These are phyloP conservation scores for Paedocypris micromegethes DNA, from an alignment of 2,797 vertebrate genomes.

Conservation along the genomic window DNA sequence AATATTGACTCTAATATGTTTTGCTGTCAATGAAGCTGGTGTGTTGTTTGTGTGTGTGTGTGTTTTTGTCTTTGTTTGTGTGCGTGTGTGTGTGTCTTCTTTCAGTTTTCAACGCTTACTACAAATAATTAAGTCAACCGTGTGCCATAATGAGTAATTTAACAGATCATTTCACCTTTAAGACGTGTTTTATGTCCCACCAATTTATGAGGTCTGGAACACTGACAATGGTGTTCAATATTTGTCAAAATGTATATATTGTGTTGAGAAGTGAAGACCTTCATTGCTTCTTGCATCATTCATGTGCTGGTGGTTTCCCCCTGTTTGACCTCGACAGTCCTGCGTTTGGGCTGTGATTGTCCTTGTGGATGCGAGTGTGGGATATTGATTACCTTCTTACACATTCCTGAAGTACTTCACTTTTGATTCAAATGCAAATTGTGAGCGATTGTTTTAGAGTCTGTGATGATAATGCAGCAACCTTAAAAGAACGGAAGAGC, in stretches of 20 bases:
- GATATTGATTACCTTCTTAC: slow-evolving; percentile 51
- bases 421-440: slow-evolving; percentile 58
- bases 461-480: not conserved
- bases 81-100: too few species aligned
- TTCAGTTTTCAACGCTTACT: too few species aligned
- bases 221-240: too few species aligned
- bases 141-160: slow-evolving; percentile 10
- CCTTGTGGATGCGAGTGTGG: not conserved
- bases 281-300: too few species aligned
- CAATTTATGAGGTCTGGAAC: not conserved
- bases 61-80: too few species aligned
- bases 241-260: too few species aligned
- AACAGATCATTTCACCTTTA: slow-evolving; percentile 16
- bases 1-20: too few species aligned
- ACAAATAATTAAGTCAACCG: not conserved
- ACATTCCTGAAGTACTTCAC: slow-evolving; percentile 45
- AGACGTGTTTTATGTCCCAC: slow-evolving; percentile 6
- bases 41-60: too few species aligned
- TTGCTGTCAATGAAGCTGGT: too few species aligned
- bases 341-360: slow-evolving; percentile 1
- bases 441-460: slow-evolving; percentile 27
- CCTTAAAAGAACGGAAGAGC: not conserved
- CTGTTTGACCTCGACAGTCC: too few species aligned
- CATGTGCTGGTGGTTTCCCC: too few species aligned
- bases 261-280: too few species aligned